These are phyloP conservation scores for Thecocarcelia acutangulata DNA, from an alignment of 2,888 invertebrate species.

Conservation along the genomic window DNA sequence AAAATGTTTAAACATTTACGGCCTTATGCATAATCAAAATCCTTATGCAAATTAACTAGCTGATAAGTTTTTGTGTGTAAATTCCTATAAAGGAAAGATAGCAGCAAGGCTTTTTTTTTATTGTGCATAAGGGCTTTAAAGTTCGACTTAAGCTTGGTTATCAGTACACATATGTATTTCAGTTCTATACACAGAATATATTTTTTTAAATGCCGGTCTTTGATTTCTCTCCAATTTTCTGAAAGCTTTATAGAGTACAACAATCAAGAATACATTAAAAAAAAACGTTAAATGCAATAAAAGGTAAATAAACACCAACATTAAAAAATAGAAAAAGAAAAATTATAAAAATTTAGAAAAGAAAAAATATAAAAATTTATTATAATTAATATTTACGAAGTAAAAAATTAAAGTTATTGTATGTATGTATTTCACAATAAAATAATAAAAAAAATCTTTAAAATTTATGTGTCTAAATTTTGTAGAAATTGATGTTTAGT, in stretches of 20 bases:
- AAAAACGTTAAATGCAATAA: conserved; percentile 56
- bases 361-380: conserved; percentile 23
- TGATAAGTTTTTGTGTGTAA: too few relatives aligned
- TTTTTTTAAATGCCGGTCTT: conserved; percentile 33
- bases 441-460: conserved; percentile 13
- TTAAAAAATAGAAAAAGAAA: conserved; percentile 51
- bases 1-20: too few relatives aligned
- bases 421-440: conserved; percentile 47
- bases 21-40: too few relatives aligned
- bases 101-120: too few relatives aligned
- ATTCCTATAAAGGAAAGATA: too few relatives aligned
- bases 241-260: conserved; percentile 66
- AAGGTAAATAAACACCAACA: conserved; percentile 55
- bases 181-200: too few relatives aligned
- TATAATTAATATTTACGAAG: conserved; percentile 23
- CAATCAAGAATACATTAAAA: conserved; percentile 54
- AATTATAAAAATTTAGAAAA: conserved; percentile 48
- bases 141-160: too few relatives aligned
- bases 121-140: too few relatives aligned
- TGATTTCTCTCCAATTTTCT: conserved; percentile 54
- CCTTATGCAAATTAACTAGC: too few relatives aligned
- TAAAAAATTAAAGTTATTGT: conserved; percentile 6
- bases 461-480: conserved; percentile 56
- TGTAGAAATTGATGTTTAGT: conserved; percentile 68
- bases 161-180: too few relatives aligned